Evolutionary conservation across 2,888 invertebrate genomes (phyloP).

Genomic region (Sphaeridia pumilis): DNA sequence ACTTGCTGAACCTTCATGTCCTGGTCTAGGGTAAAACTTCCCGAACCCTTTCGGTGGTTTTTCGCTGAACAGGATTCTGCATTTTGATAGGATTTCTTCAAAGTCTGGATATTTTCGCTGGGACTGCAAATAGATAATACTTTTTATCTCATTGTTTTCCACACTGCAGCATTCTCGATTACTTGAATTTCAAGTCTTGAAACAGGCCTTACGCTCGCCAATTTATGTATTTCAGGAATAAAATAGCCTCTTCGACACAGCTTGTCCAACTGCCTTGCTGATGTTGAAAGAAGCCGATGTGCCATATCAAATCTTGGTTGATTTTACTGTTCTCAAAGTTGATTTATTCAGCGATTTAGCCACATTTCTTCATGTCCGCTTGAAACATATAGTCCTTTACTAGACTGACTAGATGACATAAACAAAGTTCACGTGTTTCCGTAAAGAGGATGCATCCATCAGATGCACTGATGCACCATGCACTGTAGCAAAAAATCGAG

Average conservation of each 20-base stretch:
- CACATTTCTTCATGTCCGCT: too few relatives aligned
- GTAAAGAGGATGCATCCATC: too few relatives aligned
- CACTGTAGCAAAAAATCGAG: too few relatives aligned
- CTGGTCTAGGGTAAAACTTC: constrained; percentile 72
- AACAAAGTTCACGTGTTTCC: too few relatives aligned
- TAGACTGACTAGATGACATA: too few relatives aligned
- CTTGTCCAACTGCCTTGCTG: constrained; percentile 18
- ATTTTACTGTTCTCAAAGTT: too few relatives aligned
- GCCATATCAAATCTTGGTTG: too few relatives aligned
- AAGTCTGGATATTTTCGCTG: constrained; percentile 25
- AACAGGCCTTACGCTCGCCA: constrained; percentile 11
- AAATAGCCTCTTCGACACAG: constrained; percentile 11
- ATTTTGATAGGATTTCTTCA: constrained; percentile 25
- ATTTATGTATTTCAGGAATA: constrained; percentile 13
- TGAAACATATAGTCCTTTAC: too few relatives aligned
- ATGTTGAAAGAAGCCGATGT: constrained; percentile 23
- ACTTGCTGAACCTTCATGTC: constrained; percentile 36
- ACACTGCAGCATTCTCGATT: too few relatives aligned
- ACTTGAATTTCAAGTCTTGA: not conserved
- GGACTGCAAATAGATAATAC: constrained; percentile 8
- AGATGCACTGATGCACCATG: too few relatives aligned
- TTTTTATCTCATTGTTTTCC: too few relatives aligned
- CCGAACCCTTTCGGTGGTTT: constrained; percentile 88
- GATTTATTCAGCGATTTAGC: too few relatives aligned
- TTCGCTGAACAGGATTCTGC: constrained; percentile 40